Conservation (phyloP, 2,888 invertebrate species). For the Lathronympha strigana region DNA sequence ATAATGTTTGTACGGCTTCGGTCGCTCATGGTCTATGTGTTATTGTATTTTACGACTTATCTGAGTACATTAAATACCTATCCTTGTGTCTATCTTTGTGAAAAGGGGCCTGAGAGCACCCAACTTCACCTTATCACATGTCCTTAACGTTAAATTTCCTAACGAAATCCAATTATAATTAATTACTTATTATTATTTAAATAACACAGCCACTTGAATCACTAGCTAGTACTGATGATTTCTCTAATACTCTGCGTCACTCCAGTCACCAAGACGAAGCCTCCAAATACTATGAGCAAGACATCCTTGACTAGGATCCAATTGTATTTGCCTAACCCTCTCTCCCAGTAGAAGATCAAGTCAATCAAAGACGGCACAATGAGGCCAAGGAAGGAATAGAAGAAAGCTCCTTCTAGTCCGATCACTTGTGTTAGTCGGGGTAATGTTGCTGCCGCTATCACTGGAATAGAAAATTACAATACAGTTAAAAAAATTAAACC, state of each 20-base stretch:
- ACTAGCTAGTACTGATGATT: slow-evolving; percentile 58
- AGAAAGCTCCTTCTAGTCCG: slow-evolving; percentile 82
- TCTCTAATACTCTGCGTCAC: slow-evolving; percentile 77
- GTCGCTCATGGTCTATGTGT: no score
- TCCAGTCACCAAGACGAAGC: slow-evolving; percentile 88
- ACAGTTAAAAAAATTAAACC: background rate
- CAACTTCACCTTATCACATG: no score
- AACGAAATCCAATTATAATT: background rate
- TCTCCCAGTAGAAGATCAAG: slow-evolving; percentile 88
- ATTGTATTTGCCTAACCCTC: slow-evolving; percentile 86
- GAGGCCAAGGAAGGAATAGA: slow-evolving; percentile 89
- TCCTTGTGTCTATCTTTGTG: background rate
- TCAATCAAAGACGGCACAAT: slow-evolving; percentile 90
- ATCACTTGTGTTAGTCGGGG: slow-evolving; percentile 77
- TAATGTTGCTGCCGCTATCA: slow-evolving; percentile 70
- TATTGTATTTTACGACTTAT: no score
- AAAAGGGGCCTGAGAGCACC: no score
- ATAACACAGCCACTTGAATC: slow-evolving; percentile 42
- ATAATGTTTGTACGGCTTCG: background rate
- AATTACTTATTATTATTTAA: background rate
- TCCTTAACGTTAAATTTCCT: no score
- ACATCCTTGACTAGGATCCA: slow-evolving; percentile 89
- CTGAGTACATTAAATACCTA: no score
- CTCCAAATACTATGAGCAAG: slow-evolving; percentile 84
- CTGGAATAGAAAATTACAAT: slow-evolving; percentile 57